phyloP scores from a whole-genome alignment of 2,797 vertebrate genomes.

The Schizopygopsis pylzovi region DNA sequence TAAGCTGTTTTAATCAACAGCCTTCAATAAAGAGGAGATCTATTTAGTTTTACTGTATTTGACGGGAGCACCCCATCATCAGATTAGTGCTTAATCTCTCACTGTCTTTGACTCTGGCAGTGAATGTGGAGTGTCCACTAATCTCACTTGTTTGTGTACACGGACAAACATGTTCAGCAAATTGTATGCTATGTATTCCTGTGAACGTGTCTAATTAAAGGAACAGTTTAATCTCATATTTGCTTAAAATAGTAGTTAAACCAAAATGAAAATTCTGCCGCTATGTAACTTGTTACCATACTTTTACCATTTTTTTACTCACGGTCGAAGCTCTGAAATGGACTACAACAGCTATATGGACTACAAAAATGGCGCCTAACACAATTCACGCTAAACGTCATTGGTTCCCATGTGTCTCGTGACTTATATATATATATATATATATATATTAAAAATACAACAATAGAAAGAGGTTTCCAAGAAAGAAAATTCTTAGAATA shows the following conservation, averaged over 20 bases:
- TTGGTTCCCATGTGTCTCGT: not conserved
- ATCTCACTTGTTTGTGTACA: not conserved
- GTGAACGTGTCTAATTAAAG: not conserved
- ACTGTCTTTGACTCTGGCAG: not conserved
- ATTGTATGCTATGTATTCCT: not conserved
- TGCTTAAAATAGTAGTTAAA: not conserved
- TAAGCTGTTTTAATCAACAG: constrained; percentile 59
- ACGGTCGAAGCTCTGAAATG: not conserved
- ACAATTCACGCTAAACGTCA: not conserved
- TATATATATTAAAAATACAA: not conserved
- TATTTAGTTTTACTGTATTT: constrained; percentile 44
- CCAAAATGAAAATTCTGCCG: not conserved
- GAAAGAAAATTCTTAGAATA: not conserved
- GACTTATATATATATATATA: not conserved
- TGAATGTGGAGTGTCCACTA: not conserved
- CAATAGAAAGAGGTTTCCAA: not conserved
- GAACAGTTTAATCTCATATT: not conserved
- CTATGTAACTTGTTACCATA: no score
- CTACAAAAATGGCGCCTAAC: not conserved
- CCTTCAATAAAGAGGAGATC: constrained; percentile 53
- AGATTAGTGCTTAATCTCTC: constrained; percentile 58
- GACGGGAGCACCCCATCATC: constrained; percentile 32
- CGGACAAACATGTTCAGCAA: not conserved
- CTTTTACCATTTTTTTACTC: not conserved
- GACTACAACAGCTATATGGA: not conserved